phyloP scores from a whole-genome alignment of 2,888 invertebrate genomes.

The Lycaena phlaeas region DNA sequence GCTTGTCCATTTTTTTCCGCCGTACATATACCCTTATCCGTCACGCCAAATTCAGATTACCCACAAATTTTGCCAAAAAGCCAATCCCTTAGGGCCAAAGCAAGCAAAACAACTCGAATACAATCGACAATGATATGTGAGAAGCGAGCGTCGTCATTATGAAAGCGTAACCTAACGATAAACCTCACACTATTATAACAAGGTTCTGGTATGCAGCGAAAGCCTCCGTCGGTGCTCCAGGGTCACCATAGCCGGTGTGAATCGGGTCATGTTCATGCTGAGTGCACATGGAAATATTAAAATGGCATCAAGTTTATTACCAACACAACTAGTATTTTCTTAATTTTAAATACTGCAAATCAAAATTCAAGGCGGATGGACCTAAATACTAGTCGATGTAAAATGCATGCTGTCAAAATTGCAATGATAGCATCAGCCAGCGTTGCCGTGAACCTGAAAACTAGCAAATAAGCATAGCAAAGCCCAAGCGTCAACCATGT shows the following conservation, averaged over 20 bases:
- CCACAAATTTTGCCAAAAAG: conserved; percentile 16
- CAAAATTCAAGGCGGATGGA: conserved; percentile 4
- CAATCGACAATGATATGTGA: conserved; percentile 57
- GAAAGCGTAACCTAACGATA: conserved; percentile 56
- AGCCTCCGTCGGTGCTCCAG: conserved; percentile 44
- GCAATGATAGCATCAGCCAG: background rate
- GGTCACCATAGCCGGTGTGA: conserved; percentile 63
- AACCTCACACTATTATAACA: conserved; percentile 35
- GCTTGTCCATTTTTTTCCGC: conserved; percentile 19
- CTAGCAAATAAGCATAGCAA: conserved; percentile 49
- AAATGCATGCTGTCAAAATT: conserved; percentile 6
- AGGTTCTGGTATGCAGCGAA: conserved; percentile 40
- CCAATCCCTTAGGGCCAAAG: conserved; percentile 46
- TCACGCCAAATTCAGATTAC: conserved; percentile 2
- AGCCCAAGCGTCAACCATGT: conserved; percentile 65
- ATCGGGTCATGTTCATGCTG: conserved; percentile 61
- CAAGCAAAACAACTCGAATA: conserved; percentile 68
- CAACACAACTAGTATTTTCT: no score
- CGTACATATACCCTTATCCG: background rate
- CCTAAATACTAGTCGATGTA: background rate
- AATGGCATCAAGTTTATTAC: conserved; percentile 28
- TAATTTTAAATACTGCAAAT: no score
- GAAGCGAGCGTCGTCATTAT: conserved; percentile 62
- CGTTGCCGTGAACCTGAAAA: conserved; percentile 7
- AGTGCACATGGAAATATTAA: conserved; percentile 36